Evolutionary conservation across 2,797 vertebrate genomes (phyloP), one percentile per base, ranked within the genome.

Genomic region (Eremophila alpestris): DNA sequence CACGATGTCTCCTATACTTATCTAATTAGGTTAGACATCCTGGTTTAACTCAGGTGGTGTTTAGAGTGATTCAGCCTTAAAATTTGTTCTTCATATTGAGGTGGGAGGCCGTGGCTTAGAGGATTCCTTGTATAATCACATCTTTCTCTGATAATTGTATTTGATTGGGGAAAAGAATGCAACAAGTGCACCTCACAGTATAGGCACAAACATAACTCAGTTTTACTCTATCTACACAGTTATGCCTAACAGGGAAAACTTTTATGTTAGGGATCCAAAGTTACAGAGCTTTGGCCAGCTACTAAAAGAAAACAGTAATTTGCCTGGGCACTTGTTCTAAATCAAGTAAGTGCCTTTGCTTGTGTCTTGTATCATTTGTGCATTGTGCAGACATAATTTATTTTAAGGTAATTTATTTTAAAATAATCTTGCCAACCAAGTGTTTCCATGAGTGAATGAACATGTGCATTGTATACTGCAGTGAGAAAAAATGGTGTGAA

Each of bases 161-260:
- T 81, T 78, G 30, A 22, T 46, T 1, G 1, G 34, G 41, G 32
- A 74, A 48, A 73, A 51, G 34, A 73, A 41, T 20, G 60, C 40
- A 92, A 27, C 0, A 0, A 60, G 60, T 29, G 30, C 11, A 34
- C 5, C 11, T 65, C 43, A 11, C 17, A 12, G 27, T 5, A 1
- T 10, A 38, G 75, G n/a, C n/a, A 36, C 29, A 52, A 54, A 75
- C 7, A 15, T 62, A 62, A 48, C 24, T 84, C 55, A 36, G 7
- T 64, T 84, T 56, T 17, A 12, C 24, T 51, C 29, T 36, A 4
- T 19, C 55, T 54, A 7, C 65, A 58, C 46, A 36, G 20, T 41
- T 79, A 62, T 34, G 18, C 21, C 49, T 62, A 51, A 48, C 7
- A 45, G 16, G 48, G 22, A 62, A 54, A 48, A 29, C 11, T 22